Percentiles rank a stretch among this genome's conserved stretches.
These are phyloP conservation scores for Brevimyrus niger DNA, from an alignment of 2,113 vertebrate species.

Conservation along the genomic window DNA sequence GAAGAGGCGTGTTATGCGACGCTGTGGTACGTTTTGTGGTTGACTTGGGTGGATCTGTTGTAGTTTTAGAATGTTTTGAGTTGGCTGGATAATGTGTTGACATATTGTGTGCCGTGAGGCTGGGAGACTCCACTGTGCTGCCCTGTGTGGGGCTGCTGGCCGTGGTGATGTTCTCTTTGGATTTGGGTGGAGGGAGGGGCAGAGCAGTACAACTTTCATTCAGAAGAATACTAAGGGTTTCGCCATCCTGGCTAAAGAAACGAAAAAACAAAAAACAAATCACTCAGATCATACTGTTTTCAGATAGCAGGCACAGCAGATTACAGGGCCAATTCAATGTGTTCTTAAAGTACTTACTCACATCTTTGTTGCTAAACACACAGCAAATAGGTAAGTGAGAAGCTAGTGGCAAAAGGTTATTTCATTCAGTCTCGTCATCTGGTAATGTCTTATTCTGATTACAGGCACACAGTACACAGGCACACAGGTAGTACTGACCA, in stretches of 20 bases:
- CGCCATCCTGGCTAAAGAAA: constrained; percentile 4
- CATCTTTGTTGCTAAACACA: background rate
- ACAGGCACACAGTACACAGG: too few species aligned
- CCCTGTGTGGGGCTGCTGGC: background rate
- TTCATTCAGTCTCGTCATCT: background rate
- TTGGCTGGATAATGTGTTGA: background rate
- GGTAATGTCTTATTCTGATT: background rate
- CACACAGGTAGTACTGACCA: constrained; percentile 8
- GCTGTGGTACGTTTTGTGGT: background rate
- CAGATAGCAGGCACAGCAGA: background rate
- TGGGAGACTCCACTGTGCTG: background rate
- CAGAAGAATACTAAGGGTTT: constrained; percentile 11
- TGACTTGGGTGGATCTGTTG: background rate
- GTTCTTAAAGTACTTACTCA: background rate
- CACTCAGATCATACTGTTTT: background rate
- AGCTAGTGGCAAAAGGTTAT: background rate
- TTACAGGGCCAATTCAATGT: background rate
- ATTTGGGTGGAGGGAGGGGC: background rate
- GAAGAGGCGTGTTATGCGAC: background rate
- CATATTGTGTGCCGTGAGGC: background rate
- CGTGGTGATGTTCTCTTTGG: background rate
- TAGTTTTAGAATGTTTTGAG: background rate
- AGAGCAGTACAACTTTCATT: background rate
- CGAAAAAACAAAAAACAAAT: background rate
- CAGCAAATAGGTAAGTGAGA: background rate